These are phyloP conservation scores for Pollachius pollachius DNA, from an alignment of 2,113 vertebrate genomes.

Conservation along the genomic window DNA sequence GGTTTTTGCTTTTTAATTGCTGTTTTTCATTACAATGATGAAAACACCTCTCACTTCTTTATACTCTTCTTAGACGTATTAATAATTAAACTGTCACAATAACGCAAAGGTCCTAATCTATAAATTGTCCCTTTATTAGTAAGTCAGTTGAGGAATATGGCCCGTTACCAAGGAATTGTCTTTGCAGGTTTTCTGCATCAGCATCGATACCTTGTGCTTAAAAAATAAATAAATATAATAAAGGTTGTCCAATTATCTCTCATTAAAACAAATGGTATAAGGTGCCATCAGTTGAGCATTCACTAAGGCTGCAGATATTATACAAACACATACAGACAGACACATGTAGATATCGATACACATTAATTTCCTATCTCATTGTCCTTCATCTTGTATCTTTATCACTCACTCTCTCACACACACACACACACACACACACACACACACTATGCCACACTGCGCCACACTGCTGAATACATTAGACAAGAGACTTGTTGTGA, in stretches of 20 bases:
- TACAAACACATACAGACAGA: not conserved
- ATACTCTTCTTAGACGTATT: not conserved
- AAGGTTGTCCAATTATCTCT: not conserved
- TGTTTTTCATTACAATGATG: not conserved
- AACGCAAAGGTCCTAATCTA: not conserved
- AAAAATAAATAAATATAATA: not conserved
- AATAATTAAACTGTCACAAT: conserved; percentile 3
- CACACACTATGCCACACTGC: no score
- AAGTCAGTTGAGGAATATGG: not conserved
- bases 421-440: no score
- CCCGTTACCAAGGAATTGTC: not conserved
- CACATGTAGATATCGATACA: not conserved
- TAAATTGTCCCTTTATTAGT: conserved; percentile 11
- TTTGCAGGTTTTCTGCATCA: not conserved
- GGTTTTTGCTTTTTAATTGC: no score
- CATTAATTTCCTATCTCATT: no score
- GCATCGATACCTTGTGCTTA: not conserved
- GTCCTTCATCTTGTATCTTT: no score
- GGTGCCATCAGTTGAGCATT: not conserved
- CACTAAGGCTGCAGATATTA: not conserved
- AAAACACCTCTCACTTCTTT: not conserved
- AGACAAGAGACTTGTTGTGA: no score
- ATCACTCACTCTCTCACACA: no score
- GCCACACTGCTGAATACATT: no score
- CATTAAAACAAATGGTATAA: not conserved